Conservation (phyloP, 2,113 vertebrate species). For the Otolemur garnettii region DNA sequence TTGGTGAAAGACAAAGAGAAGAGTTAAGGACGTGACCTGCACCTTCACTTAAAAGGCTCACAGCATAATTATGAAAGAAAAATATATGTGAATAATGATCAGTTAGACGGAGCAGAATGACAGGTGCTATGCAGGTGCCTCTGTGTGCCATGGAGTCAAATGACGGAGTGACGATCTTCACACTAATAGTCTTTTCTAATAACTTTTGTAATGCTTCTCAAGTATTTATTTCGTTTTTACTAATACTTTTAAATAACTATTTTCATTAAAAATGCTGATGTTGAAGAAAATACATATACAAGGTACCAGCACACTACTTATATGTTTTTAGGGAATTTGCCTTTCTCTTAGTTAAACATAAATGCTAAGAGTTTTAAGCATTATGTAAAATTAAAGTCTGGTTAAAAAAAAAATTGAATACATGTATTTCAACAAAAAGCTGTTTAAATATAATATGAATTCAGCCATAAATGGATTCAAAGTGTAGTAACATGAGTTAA, state of each 20-base stretch:
- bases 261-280: background rate
- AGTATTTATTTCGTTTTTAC: background rate
- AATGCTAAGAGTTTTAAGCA: background rate
- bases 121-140: background rate
- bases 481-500: background rate
- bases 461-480: background rate
- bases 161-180: background rate
- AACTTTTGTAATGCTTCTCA: background rate
- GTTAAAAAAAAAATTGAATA: background rate
- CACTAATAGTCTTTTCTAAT: background rate
- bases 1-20: background rate
- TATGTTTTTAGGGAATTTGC: background rate
- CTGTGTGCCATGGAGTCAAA: background rate
- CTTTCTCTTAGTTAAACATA: background rate
- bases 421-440: background rate
- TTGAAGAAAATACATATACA: background rate
- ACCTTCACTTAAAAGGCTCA: background rate
- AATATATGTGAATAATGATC: background rate
- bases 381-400: background rate
- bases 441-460: background rate
- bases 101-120: background rate
- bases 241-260: background rate
- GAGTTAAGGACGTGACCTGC: background rate
- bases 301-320: background rate
- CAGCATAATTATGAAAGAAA: background rate